A percentile compares a stretch with the other conserved stretches of the same genome.
phyloP scores from a whole-genome alignment of 2,113 vertebrate genomes.

The Vanacampus margaritifer region DNA sequence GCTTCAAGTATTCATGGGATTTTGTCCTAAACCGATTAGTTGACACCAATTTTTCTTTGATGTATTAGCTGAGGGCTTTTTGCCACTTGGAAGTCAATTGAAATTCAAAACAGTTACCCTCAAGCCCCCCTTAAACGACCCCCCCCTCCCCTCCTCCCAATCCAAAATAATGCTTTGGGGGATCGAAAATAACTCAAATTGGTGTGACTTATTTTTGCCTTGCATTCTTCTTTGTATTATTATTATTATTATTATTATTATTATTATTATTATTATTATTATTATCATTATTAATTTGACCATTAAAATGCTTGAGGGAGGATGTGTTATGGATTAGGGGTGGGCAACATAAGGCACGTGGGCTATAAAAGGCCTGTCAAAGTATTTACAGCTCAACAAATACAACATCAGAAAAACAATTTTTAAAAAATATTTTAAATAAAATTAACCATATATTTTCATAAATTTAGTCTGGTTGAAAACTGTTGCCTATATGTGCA shows the following conservation, averaged over 20 bases:
- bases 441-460: too few species aligned
- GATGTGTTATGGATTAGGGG: slow-evolving; percentile 21
- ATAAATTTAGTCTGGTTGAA: too few species aligned
- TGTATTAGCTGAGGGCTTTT: slow-evolving; percentile 81
- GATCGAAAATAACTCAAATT: slow-evolving; percentile 70
- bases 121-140: slow-evolving; percentile 29
- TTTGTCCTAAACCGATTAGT: slow-evolving; percentile 82
- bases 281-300: slow-evolving; percentile 23
- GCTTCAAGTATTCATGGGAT: slow-evolving; percentile 69
- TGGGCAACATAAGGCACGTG: neutral
- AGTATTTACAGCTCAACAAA: neutral
- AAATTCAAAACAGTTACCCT: slow-evolving; percentile 78
- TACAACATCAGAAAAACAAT: neutral
- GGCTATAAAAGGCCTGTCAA: neutral
- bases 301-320: slow-evolving; percentile 10
- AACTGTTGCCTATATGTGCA: too few species aligned
- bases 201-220: slow-evolving; percentile 80
- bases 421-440: too few species aligned
- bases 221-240: slow-evolving; percentile 57
- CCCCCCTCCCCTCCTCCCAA: slow-evolving; percentile 5
- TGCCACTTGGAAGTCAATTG: slow-evolving; percentile 80
- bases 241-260: slow-evolving; percentile 17
- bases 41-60: slow-evolving; percentile 82
- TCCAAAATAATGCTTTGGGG: slow-evolving; percentile 72
- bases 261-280: slow-evolving; percentile 60